Evolutionary conservation across 2,113 vertebrate species (phyloP).

Genomic region (Gobiocypris rarus): DNA sequence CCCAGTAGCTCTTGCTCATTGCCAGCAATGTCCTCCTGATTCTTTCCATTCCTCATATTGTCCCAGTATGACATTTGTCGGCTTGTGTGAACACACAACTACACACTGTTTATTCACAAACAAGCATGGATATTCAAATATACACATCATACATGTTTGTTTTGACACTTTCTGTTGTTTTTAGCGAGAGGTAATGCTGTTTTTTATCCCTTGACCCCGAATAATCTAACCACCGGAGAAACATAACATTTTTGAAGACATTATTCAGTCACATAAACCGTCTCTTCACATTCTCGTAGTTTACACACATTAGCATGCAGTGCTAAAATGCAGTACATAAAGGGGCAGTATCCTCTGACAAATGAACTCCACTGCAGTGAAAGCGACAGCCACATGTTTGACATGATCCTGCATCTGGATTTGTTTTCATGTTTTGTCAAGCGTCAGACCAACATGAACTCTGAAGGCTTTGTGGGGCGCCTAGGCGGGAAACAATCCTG

Average conservation of each 20-base stretch:
- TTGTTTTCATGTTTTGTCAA: slow-evolving; percentile 65
- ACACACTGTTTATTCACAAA: not conserved
- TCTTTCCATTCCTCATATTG: slow-evolving; percentile 72
- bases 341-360: slow-evolving; percentile 35
- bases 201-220: not conserved
- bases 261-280: not conserved
- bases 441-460: slow-evolving; percentile 61
- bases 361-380: slow-evolving; percentile 61
- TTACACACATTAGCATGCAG: no score
- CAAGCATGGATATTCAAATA: slow-evolving; percentile 26
- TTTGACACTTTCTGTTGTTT: not conserved
- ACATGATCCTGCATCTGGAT: slow-evolving; percentile 76
- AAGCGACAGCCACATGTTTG: slow-evolving; percentile 56
- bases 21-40: slow-evolving; percentile 74
- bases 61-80: slow-evolving; percentile 65
- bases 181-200: not conserved
- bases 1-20: slow-evolving; percentile 74
- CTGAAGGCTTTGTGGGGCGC: slow-evolving; percentile 58
- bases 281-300: not conserved
- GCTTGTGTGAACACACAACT: slow-evolving; percentile 26
- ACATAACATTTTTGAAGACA: not conserved
- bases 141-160: slow-evolving; percentile 37
- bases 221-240: not conserved
- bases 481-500: slow-evolving; percentile 54
- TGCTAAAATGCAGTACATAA: not conserved